These are phyloP conservation scores for Drosophila prostipennis DNA, from an alignment of 2,888 invertebrate species.

Conservation along the genomic window DNA sequence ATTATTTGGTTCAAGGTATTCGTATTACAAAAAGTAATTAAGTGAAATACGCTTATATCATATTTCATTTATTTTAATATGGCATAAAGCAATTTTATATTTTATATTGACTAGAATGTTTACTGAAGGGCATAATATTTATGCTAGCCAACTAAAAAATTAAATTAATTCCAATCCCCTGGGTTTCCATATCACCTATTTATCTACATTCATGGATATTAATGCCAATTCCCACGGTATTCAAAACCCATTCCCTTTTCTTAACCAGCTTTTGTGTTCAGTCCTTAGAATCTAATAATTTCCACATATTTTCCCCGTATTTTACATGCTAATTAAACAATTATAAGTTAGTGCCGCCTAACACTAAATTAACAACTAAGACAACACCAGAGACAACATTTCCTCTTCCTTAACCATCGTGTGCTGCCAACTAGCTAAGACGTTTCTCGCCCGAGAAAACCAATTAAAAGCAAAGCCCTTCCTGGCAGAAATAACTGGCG, in stretches of 20 bases:
- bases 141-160: too few relatives aligned
- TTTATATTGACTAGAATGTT: too few relatives aligned
- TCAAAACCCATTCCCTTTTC: background rate
- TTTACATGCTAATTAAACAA: conserved; percentile 78
- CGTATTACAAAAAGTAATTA: too few relatives aligned
- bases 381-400: conserved; percentile 25
- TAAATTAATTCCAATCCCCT: too few relatives aligned
- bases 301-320: conserved; percentile 66
- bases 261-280: background rate
- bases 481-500: conserved; percentile 40
- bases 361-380: conserved; percentile 62
- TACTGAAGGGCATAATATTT: too few relatives aligned
- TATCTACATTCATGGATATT: background rate
- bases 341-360: conserved; percentile 64
- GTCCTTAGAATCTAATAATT: conserved; percentile 59
- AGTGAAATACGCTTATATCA: background rate
- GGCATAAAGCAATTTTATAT: too few relatives aligned
- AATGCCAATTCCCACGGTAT: conserved; percentile 4
- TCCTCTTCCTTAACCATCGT: background rate
- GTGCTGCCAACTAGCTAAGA: conserved; percentile 23
- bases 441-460: conserved; percentile 56
- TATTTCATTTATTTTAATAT: too few relatives aligned
- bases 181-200: too few relatives aligned
- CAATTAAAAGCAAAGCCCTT: conserved; percentile 75
- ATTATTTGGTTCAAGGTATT: too few relatives aligned